These are phyloP conservation scores for Anoura caudifer DNA, from an alignment of 2,113 vertebrate genomes.

Conservation along the genomic window DNA sequence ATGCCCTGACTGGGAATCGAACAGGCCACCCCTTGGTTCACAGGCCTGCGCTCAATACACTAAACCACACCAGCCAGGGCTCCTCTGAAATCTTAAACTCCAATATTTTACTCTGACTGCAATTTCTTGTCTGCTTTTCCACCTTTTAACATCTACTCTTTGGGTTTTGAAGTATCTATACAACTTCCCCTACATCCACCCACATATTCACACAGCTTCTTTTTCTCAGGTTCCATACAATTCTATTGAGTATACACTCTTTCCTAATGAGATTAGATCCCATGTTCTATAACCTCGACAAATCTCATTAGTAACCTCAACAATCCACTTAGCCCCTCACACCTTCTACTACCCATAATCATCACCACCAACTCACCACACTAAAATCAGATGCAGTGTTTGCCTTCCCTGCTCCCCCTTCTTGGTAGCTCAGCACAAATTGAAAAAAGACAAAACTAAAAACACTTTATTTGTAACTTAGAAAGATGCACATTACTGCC, in stretches of 20 bases:
- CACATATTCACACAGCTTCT: not conserved
- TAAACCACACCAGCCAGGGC: no score
- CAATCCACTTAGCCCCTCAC: not conserved
- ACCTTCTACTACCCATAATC: not conserved
- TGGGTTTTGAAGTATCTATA: not conserved
- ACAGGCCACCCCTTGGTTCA: no score
- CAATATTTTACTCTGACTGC: not conserved
- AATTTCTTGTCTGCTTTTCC: not conserved
- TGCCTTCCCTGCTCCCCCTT: not conserved
- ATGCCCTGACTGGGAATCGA: no score
- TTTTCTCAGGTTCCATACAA: not conserved
- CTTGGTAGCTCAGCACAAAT: not conserved
- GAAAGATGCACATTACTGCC: not conserved
- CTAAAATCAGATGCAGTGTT: slow-evolving; percentile 6
- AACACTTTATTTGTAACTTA: not conserved
- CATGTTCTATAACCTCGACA: not conserved
- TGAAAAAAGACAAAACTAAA: not conserved
- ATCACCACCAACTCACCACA: not conserved
- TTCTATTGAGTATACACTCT: not conserved
- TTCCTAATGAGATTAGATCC: not conserved
- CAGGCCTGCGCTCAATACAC: no score
- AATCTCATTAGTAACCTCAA: not conserved
- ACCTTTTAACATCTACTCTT: not conserved
- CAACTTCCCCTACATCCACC: not conserved
- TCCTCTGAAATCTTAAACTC: not conserved